Conservation (phyloP, 2,113 vertebrate species). For the Urocolius indicus region DNA sequence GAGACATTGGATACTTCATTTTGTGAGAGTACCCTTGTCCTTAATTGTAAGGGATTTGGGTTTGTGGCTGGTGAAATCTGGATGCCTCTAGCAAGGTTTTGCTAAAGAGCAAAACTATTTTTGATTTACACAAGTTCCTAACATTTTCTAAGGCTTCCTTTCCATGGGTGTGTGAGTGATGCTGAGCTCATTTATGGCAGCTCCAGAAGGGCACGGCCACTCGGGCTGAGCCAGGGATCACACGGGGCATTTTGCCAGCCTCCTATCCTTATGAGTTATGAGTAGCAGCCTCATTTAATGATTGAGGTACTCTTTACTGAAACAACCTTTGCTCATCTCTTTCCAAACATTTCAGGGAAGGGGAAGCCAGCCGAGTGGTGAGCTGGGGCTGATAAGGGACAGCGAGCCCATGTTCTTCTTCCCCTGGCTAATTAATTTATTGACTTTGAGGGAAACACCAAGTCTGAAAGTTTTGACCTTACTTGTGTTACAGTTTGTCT, state of each 20-base stretch:
- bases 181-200: rapidly evolving
- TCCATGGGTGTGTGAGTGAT: not conserved
- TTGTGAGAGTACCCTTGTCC: rapidly evolving
- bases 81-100: not conserved
- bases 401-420: not conserved
- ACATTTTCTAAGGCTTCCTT: not conserved
- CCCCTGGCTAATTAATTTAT: not conserved
- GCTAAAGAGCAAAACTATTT: not conserved
- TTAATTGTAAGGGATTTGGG: not conserved
- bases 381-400: not conserved
- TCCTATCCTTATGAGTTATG: not conserved
- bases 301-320: not conserved
- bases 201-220: not conserved
- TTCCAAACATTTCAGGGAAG: not conserved
- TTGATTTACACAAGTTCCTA: not conserved
- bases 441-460: not conserved
- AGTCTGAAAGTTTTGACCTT: not conserved
- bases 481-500: not conserved
- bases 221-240: not conserved
- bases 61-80: not conserved
- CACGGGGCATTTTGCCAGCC: not conserved
- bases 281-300: not conserved
- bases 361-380: not conserved
- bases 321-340: not conserved
- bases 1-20: not conserved